A percentile compares a stretch with the other conserved stretches of the same genome.
phyloP scores from a whole-genome alignment of 1,140 invertebrate genomes.

The Drosophila seguyi region DNA sequence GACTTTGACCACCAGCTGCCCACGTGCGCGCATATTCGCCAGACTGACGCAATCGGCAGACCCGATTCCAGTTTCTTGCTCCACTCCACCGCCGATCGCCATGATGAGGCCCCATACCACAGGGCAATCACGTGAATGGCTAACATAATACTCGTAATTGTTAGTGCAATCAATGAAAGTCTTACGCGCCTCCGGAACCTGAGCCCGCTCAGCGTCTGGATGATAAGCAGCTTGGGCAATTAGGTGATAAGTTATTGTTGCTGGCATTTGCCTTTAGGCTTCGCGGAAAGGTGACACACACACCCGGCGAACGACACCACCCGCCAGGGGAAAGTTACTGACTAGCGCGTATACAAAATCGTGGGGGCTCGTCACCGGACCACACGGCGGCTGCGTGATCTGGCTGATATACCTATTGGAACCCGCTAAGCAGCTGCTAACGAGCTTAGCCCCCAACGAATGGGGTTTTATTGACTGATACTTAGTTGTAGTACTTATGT shows the following conservation, averaged over 20 bases:
- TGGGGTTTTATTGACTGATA: slow-evolving; percentile 27
- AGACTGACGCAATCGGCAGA: slow-evolving; percentile 32
- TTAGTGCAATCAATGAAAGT: slow-evolving; percentile 42
- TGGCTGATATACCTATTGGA: slow-evolving; percentile 7
- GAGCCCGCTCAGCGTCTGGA: slow-evolving; percentile 20
- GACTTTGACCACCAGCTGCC: slow-evolving; percentile 47
- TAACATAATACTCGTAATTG: neutral
- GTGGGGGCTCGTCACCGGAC: slow-evolving; percentile 58
- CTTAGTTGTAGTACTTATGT: neutral
- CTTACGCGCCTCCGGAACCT: slow-evolving; percentile 21
- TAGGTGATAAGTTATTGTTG: slow-evolving; percentile 29
- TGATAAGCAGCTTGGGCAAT: slow-evolving; percentile 5
- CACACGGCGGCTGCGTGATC: slow-evolving; percentile 56
- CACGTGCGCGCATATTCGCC: slow-evolving; percentile 36
- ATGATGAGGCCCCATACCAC: slow-evolving; percentile 24
- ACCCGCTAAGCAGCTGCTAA: neutral
- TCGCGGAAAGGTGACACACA: slow-evolving; percentile 28
- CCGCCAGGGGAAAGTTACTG: slow-evolving; percentile 57
- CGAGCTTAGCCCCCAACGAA: slow-evolving; percentile 18
- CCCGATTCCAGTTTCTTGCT: slow-evolving; percentile 20
- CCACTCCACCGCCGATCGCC: neutral
- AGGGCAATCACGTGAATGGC: slow-evolving; percentile 60
- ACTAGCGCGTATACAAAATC: slow-evolving; percentile 5
- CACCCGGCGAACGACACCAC: slow-evolving; percentile 4
- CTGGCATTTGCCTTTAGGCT: slow-evolving; percentile 21